Base-by-base conservation (phyloP, 2,888 invertebrate genomes). In the Eledona agricola region DNA sequence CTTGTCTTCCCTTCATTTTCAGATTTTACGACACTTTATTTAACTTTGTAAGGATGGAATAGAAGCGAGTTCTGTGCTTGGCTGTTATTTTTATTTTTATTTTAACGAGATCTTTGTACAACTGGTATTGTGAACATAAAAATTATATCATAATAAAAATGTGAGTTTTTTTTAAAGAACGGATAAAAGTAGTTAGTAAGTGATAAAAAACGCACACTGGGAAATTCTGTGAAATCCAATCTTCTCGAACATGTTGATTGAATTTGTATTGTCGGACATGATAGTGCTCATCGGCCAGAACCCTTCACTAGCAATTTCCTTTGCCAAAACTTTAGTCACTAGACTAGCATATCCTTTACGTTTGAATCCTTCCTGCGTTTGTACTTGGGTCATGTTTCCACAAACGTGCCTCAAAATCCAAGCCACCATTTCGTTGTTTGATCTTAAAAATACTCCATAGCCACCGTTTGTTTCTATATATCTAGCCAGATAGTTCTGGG, bases 291-390 rank as follows among this genome's bases (percentile, higher is more conserved):
- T 25, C 1, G 72, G 62, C 37, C 68, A 56, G 43, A 67, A 60
- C 12, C 71, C 74, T 31, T 71, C 63, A 29, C 69, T 57, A 1
- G 72, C 73, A 6, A 77, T 65, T 34, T 66, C 52, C 47, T 71
- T 75, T 6, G 72, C 58, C 31, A 76, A 49, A 1, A 64, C 56
- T 60, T 72, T 70, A 2, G 68, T 61, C 11, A 77, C 63, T 10
- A 73, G 53, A 52, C 60, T 65, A 2, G 68, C 77, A 52, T 75
- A 76, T 12, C 77, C 77, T 51, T 66, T 74, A 26, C 71, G 60
- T 51, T 61, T 71, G 43, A 75, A 62, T n/a, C 64, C 61, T 1
- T 72, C 66, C 2, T 65, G 52, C 1, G 76, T 76, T 52, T 77
- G 75, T 12, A 76, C 60, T 2, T 71, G 59, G 10, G 70, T 71